These are phyloP conservation scores for Fundulus diaphanus DNA, from an alignment of 2,797 vertebrate species.

Conservation along the genomic window DNA sequence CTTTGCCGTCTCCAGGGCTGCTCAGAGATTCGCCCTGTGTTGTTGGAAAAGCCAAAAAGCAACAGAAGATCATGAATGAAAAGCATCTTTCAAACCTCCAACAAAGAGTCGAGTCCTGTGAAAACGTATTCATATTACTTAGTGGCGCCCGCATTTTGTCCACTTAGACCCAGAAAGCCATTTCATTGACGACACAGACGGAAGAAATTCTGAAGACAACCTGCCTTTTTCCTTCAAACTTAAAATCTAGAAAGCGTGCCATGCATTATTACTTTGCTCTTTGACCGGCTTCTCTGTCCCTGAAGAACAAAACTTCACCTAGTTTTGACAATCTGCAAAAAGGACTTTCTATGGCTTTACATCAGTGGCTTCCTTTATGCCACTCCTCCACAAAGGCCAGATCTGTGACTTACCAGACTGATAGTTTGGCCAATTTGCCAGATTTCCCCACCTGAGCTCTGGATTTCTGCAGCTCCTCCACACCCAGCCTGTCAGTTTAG, in stretches of 20 bases:
- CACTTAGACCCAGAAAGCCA: background rate
- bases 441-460: no score
- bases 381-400: background rate
- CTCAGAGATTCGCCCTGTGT: conserved; percentile 82
- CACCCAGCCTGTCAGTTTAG: no score
- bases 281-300: background rate
- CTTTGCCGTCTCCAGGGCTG: conserved; percentile 89
- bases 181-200: background rate
- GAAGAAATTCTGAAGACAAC: no score
- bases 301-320: background rate
- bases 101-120: background rate
- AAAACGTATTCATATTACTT: background rate
- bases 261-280: background rate
- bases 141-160: background rate
- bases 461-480: no score
- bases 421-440: no score
- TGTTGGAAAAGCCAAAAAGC: background rate
- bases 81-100: background rate
- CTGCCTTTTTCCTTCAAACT: no score
- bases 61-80: background rate
- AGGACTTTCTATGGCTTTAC: background rate
- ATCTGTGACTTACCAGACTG: no score
- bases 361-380: background rate
- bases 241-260: background rate
- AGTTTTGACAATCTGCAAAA: background rate